A percentile compares a stretch with the other conserved stretches of the same genome.
Conservation (phyloP, 2,888 invertebrate genomes). For the Leptinotarsa rubiginosa region DNA sequence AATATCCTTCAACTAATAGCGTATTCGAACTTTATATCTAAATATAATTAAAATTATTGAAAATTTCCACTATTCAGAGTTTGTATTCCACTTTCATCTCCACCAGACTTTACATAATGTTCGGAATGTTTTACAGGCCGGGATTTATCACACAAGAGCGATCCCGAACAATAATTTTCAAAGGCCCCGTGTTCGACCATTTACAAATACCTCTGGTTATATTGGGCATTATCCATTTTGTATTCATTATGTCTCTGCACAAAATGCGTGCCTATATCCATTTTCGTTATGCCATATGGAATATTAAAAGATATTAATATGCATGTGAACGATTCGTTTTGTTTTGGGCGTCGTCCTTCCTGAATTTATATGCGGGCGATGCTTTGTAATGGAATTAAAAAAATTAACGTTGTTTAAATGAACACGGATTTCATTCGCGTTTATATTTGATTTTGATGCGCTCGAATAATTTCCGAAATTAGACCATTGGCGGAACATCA, state of each 20-base stretch:
- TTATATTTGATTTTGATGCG: constrained; percentile 10
- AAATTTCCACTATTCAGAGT: constrained; percentile 5
- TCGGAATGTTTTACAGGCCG: constrained; percentile 35
- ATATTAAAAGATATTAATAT: constrained; percentile 37
- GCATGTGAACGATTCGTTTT: constrained; percentile 23
- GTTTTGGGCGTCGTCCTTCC: constrained; percentile 23
- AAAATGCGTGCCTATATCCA: constrained; percentile 32
- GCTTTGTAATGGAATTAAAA: constrained; percentile 26
- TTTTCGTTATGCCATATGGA: constrained; percentile 28
- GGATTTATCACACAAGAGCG: constrained; percentile 38
- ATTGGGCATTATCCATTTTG: constrained; percentile 39
- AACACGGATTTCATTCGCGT: constrained; percentile 24
- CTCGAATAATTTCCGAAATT: constrained; percentile 3
- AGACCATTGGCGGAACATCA: constrained; percentile 1
- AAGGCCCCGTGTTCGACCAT: constrained; percentile 33
- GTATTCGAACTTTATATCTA: too few relatives aligned
- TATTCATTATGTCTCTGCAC: constrained; percentile 36
- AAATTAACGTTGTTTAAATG: constrained; percentile 26
- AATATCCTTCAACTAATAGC: background rate
- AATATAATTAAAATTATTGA: background rate
- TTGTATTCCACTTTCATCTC: constrained; percentile 26
- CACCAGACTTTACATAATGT: constrained; percentile 33
- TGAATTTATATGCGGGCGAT: constrained; percentile 22
- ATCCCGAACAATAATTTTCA: constrained; percentile 37
- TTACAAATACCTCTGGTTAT: constrained; percentile 38